Base-by-base conservation (phyloP, 1,140 invertebrate species). In the Plutomurus gul region DNA sequence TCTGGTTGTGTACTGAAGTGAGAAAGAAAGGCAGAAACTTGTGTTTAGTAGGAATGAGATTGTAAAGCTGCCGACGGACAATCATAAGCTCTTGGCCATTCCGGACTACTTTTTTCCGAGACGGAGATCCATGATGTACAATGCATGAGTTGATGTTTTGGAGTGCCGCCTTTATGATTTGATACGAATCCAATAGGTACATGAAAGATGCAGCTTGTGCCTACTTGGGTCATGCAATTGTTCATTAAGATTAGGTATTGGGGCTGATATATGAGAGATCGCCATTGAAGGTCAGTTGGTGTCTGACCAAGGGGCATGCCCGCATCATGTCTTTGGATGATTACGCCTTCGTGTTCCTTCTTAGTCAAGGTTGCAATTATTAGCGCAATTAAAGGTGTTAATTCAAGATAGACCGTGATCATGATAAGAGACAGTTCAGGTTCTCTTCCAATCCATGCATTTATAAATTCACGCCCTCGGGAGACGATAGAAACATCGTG, bases 341-440 rank as follows among this genome's bases (percentile, higher is more conserved):
- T 82, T 82, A 82, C 80, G 80, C 80, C 80, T 82, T 82, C 80
- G 80, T 82, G 80, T 77, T 82, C 65, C 76, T 73, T 80, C 65
- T 77, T 76, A 80, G 71, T 82, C 81, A 82, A 82, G 81, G 81
- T 80, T 80, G 78, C 78, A 80, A 82, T 82, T 80, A 82, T 82
- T 80, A 80, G 78, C 78, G 78, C 81, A 82, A 82, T 82, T 82
- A 82, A 82, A 82, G 81, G 81, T 82, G 81, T 82, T 82, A 82
- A 82, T 82, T 82, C 81, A 78, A 80, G 77, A 74, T 65, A 56
- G 65, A 71, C 76, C 71, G 73, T 75, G 75, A 82, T 80, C 81
- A 72, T 80, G 78, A 82, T 77, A 80, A 80, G 78, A 82, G 78
- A 82, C 78, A 82, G 36, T 77, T 76, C 70, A 77, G 75, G 25